Conservation (phyloP, 2,888 invertebrate species). For the Zygaena filipendulae region DNA sequence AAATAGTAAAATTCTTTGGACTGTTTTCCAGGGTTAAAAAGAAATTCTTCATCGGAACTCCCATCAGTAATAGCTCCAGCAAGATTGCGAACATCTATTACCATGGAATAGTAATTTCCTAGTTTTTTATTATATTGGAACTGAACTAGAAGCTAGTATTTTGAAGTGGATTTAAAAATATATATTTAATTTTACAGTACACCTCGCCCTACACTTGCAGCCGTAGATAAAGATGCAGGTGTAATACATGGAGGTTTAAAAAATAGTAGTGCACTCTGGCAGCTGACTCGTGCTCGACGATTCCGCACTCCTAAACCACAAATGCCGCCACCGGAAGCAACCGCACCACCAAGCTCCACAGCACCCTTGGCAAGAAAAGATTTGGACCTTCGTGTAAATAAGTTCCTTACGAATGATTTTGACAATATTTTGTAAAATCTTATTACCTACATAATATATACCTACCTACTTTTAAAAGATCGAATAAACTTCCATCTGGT, state of each 20-base stretch:
- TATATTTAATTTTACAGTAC: too few species aligned
- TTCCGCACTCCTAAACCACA: conserved; percentile 40
- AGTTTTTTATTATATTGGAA: background rate
- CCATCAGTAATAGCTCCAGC: conserved; percentile 55
- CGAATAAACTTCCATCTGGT: too few species aligned
- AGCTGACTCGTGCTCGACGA: conserved; percentile 47
- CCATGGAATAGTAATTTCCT: conserved; percentile 40
- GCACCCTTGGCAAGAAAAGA: conserved; percentile 43
- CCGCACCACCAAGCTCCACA: conserved; percentile 35
- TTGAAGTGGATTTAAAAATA: too few species aligned
- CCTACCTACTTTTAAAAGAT: too few species aligned
- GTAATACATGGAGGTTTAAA: conserved; percentile 30
- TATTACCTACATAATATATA: too few species aligned
- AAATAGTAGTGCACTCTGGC: conserved; percentile 44
- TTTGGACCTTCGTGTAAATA: conserved; percentile 37
- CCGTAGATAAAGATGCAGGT: conserved; percentile 32
- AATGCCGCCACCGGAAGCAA: conserved; percentile 35
- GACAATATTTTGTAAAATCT: conserved; percentile 7
- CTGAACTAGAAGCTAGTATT: too few species aligned
- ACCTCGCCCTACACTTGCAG: conserved; percentile 37
- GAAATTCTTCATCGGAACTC: conserved; percentile 37
- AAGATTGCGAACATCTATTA: conserved; percentile 39
- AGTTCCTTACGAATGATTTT: conserved; percentile 29
- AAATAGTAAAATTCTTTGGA: conserved; percentile 4
- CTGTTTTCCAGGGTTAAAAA: conserved; percentile 36